Base-by-base conservation (phyloP, 2,888 invertebrate species). In the Brassicogethes aeneus region DNA sequence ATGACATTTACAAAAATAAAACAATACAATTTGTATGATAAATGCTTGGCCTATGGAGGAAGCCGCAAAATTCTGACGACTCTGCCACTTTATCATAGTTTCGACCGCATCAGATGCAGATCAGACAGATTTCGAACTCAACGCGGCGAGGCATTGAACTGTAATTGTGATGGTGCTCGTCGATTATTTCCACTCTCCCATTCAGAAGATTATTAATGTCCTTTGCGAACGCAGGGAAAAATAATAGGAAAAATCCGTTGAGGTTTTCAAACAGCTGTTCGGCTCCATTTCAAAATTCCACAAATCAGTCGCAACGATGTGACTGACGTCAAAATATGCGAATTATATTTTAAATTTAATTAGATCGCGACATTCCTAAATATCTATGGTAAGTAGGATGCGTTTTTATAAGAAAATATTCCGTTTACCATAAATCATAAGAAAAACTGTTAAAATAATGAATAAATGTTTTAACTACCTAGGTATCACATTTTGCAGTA, bases 151-250 rank as follows among this genome's bases (percentile, higher is more conserved):
- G n/a, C 60, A 59, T 32, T 51, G 61, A 61, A 58, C 61, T 51
- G 55, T 60, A 62, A 60, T 61, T 59, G 61, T 53, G 60, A 61
- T 61, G 57, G 52, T 54, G 56, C 50, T 52, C 48, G 47, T 52
- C 54, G 57, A 58, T 58, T 58, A 58, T 57, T 48, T 52, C 38
- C 45, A 40, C 45, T 38, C 43, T 45, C 42, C 10, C 23, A 10
- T 23, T 23, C 23, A 5, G 23, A 7, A 5, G 23, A 52, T 53
- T 52, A 53, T 50, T 52, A 53, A 50, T 52, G 53, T 48, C 51
- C 46, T 44, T 41, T 44, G 17, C 23, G 23, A 7, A 23, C 23
- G n/a, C n/a, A n/a, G n/a, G n/a, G n/a, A n/a, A n/a, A n/a, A n/a
- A 43, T 44, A 34, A 31, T 34, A 15, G 41, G 39, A 54, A 55